phyloP scores from a whole-genome alignment of 1,140 invertebrate genomes.

The Penaeus chinensis region DNA sequence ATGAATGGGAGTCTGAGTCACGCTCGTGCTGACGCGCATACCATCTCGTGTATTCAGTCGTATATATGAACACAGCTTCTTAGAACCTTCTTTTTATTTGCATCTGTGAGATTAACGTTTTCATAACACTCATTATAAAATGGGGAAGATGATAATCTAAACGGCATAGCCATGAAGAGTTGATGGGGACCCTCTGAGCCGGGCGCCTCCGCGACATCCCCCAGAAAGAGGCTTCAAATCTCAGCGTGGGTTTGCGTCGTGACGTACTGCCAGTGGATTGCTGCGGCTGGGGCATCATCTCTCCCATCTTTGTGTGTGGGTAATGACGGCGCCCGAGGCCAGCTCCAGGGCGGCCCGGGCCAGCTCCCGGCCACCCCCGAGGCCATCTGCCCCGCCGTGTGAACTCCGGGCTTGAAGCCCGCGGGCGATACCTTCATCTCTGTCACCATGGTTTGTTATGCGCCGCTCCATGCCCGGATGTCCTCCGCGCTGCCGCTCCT shows the following conservation, averaged over 20 bases:
- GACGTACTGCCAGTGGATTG: conserved; percentile 4
- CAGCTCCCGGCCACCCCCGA: conserved; percentile 1
- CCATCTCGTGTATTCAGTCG: too few species aligned
- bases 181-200: too few species aligned
- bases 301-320: conserved; percentile 28
- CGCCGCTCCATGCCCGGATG: conserved; percentile 11
- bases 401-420: neutral
- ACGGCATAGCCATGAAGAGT: too few species aligned
- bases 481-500: neutral
- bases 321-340: conserved; percentile 15
- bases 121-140: too few species aligned
- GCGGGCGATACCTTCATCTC: conserved; percentile 17
- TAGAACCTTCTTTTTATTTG: too few species aligned
- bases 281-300: conserved; percentile 23
- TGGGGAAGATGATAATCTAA: too few species aligned
- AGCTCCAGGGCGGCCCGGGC: neutral
- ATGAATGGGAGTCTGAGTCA: too few species aligned
- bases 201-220: too few species aligned
- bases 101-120: too few species aligned
- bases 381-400: conserved; percentile 26
- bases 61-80: too few species aligned
- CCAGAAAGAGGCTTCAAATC: neutral
- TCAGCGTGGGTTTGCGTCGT: conserved; percentile 17
- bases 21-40: too few species aligned
- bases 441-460: conserved; percentile 33